phyloP scores from a whole-genome alignment of 2,113 vertebrate genomes.

The Nesogale talazaci region DNA sequence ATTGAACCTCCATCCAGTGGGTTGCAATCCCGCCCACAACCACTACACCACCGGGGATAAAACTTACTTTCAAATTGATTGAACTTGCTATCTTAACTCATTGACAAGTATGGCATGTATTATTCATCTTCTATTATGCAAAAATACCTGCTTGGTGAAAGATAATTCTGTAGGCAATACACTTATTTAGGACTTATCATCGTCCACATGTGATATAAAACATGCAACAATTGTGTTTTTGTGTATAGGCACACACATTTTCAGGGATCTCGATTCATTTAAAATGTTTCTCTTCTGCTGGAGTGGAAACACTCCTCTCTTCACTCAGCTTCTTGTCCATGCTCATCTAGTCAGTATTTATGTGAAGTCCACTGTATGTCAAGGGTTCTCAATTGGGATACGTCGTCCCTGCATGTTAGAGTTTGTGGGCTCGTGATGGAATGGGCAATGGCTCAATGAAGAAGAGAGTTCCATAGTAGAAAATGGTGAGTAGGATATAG shows the following conservation, averaged over 20 bases:
- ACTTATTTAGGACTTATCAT: conserved; percentile 19
- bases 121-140: background rate
- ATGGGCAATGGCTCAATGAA: too few species aligned
- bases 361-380: background rate
- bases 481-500: too few species aligned
- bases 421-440: too few species aligned
- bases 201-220: background rate
- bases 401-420: too few species aligned
- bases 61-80: conserved; percentile 1
- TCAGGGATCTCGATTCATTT: background rate
- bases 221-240: background rate
- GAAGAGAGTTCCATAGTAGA: too few species aligned
- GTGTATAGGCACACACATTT: background rate
- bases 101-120: background rate
- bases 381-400: background rate
- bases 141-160: background rate
- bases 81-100: background rate
- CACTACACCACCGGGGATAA: too few species aligned
- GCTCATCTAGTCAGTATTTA: background rate
- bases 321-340: background rate
- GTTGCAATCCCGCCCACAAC: too few species aligned
- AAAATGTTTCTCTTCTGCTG: background rate
- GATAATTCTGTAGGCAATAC: background rate
- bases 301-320: background rate
- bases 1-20: too few species aligned